Evolutionary conservation across 2,113 vertebrate genomes (phyloP).

Genomic region (Gymnarchus niloticus): DNA sequence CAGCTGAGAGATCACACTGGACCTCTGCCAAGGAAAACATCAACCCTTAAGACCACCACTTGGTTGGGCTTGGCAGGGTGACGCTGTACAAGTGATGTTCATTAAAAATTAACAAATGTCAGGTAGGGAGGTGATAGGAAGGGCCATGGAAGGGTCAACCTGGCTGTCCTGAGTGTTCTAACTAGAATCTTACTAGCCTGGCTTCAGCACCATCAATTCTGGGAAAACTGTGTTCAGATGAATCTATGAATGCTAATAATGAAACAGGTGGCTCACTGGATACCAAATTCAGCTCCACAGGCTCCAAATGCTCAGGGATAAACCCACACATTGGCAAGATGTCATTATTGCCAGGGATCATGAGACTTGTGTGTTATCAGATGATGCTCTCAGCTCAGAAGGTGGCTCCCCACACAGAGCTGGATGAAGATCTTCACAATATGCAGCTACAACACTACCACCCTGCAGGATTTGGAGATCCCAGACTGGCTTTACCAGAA

Average conservation of each 20-base stretch:
- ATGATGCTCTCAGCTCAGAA: not conserved
- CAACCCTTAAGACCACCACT: conserved; percentile 22
- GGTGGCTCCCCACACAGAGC: not conserved
- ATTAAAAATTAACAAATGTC: too few relatives aligned
- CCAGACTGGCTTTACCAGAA: conserved; percentile 2
- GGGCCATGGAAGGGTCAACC: not conserved
- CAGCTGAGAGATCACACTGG: conserved; percentile 36
- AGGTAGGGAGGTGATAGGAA: too few relatives aligned
- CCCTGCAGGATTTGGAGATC: not conserved
- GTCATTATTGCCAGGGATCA: too few relatives aligned
- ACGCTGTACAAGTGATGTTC: conserved; percentile 8
- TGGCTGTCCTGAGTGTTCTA: too few relatives aligned
- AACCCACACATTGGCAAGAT: too few relatives aligned
- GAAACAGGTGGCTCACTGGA: not conserved
- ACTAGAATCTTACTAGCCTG: not conserved
- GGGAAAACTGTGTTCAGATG: not conserved
- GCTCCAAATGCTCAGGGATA: too few relatives aligned
- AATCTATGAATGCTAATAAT: not conserved
- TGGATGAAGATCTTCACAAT: not conserved
- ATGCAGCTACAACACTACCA: not conserved
- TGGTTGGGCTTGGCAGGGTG: too few relatives aligned
- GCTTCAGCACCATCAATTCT: not conserved
- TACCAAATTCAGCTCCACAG: too few relatives aligned
- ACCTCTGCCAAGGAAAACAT: conserved; percentile 31
- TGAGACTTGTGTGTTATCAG: not conserved